Evolutionary conservation across 1,140 invertebrate genomes (phyloP).

Genomic region (Caenorhabditis inopinata): DNA sequence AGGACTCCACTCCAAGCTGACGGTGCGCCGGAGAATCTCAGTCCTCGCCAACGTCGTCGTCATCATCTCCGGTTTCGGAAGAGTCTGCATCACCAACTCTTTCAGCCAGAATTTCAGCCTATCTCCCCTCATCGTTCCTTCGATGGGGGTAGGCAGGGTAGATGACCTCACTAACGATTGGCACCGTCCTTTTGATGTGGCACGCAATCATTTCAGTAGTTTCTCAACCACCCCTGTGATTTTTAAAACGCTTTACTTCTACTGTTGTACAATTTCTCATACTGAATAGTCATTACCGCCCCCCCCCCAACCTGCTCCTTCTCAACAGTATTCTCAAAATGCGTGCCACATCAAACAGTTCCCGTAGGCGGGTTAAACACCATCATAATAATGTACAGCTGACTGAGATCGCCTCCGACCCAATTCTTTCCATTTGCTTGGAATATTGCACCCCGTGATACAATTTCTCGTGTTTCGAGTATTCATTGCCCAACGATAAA

Average conservation of each 20-base stretch:
- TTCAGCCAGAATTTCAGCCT: slow-evolving; percentile 32
- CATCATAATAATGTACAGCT: slow-evolving; percentile 2
- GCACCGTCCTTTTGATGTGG: slow-evolving; percentile 2
- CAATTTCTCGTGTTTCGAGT: background rate
- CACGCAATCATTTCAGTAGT: background rate
- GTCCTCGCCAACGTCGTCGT: slow-evolving; percentile 32
- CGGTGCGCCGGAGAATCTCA: slow-evolving; percentile 43
- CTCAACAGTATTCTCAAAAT: background rate
- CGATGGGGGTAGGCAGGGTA: slow-evolving; percentile 25
- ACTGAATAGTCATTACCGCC: background rate
- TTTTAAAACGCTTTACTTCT: slow-evolving; percentile 7
- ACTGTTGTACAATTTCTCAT: background rate
- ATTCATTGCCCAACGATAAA: slow-evolving; percentile 8
- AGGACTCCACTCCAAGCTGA: slow-evolving; percentile 36
- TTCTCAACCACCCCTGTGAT: background rate
- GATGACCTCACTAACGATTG: background rate
- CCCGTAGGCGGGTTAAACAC: background rate
- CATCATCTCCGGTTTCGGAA: background rate
- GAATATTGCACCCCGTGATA: slow-evolving; percentile 9
- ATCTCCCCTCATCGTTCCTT: slow-evolving; percentile 36
- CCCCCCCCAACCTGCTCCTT: too few species aligned
- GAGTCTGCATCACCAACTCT: slow-evolving; percentile 12
- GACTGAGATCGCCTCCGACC: slow-evolving; percentile 17
- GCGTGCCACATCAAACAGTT: slow-evolving; percentile 10
- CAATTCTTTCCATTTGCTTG: background rate